phyloP scores from a whole-genome alignment of 1,140 invertebrate species.

The Drosophila navojoa region DNA sequence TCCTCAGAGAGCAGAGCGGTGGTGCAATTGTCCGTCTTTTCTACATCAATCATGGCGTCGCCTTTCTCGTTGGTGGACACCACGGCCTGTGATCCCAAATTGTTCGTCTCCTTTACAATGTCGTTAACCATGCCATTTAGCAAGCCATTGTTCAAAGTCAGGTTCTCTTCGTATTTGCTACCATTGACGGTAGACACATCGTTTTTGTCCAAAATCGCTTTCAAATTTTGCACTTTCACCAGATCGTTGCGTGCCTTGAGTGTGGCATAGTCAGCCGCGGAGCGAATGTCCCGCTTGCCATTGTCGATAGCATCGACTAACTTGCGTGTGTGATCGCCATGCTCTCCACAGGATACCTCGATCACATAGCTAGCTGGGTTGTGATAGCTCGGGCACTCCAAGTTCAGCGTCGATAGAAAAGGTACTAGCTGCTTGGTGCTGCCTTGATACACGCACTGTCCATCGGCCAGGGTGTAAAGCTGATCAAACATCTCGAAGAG shows the following conservation, averaged over 20 bases:
- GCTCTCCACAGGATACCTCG: slow-evolving; percentile 97
- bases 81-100: slow-evolving; percentile 22
- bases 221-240: slow-evolving; percentile 75
- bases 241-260: slow-evolving; percentile 85
- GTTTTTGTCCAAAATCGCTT: slow-evolving; percentile 84
- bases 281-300: slow-evolving; percentile 90
- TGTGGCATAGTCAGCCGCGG: slow-evolving; percentile 84
- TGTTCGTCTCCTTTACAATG: slow-evolving; percentile 86
- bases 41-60: slow-evolving; percentile 85
- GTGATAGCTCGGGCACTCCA: slow-evolving; percentile 97
- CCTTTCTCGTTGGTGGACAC: slow-evolving; percentile 78
- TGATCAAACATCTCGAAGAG: slow-evolving; percentile 99
- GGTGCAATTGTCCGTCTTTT: slow-evolving; percentile 87
- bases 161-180: slow-evolving; percentile 85
- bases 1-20: slow-evolving; percentile 87
- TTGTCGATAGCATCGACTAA: slow-evolving; percentile 93
- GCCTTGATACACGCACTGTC: slow-evolving; percentile 97
- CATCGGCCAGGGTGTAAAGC: slow-evolving; percentile 96
- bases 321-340: slow-evolving; percentile 94
- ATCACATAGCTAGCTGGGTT: slow-evolving; percentile 98
- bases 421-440: slow-evolving; percentile 93
- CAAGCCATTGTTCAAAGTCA: slow-evolving; percentile 71
- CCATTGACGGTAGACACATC: slow-evolving; percentile 84
- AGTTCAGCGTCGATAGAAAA: slow-evolving; percentile 91
- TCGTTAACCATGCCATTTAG: slow-evolving; percentile 87